Percentiles rank a stretch among this genome's conserved stretches.
Evolutionary conservation across 2,113 vertebrate species (phyloP).

Genomic region (Capreolus pygargus): DNA sequence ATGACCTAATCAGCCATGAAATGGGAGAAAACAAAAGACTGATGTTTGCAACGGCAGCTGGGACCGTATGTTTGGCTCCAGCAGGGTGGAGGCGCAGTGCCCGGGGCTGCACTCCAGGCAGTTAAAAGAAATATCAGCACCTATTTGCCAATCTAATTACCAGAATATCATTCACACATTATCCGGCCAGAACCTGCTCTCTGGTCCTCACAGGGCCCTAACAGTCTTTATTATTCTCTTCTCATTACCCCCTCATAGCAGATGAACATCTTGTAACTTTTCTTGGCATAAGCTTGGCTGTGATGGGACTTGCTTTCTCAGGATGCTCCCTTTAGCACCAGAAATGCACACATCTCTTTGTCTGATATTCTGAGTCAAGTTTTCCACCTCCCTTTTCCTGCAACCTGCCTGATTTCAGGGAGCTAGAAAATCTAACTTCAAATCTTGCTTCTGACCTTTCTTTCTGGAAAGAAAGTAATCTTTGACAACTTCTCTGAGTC

Average conservation of each 20-base stretch:
- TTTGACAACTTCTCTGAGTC: not conserved
- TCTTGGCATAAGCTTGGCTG: slow-evolving; percentile 24
- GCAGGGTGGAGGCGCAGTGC: not conserved
- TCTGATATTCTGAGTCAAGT: not conserved
- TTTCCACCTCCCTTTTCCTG: not conserved
- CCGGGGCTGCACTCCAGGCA: slow-evolving; percentile 68
- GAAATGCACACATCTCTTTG: not conserved
- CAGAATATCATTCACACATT: slow-evolving; percentile 58
- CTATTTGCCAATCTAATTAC: slow-evolving; percentile 78
- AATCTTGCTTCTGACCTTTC: not conserved
- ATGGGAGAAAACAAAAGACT: slow-evolving; percentile 66
- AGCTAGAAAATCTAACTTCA: not conserved
- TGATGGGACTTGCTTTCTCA: not conserved
- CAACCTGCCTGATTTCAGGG: not conserved
- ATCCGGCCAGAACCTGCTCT: slow-evolving; percentile 26
- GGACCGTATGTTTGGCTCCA: not conserved
- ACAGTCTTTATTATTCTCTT: not conserved
- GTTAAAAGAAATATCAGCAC: slow-evolving; percentile 77
- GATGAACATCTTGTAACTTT: slow-evolving; percentile 48
- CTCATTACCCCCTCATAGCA: slow-evolving; percentile 57
- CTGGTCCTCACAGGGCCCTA: slow-evolving; percentile 23
- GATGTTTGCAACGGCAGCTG: slow-evolving; percentile 67
- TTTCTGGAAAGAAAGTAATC: not conserved
- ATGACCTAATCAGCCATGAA: slow-evolving; percentile 66
- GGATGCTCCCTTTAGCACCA: not conserved